Evolutionary conservation across 64 coral and sea anemone genomes (phyloP).

Genomic region (Dendronephthya gigantea): DNA sequence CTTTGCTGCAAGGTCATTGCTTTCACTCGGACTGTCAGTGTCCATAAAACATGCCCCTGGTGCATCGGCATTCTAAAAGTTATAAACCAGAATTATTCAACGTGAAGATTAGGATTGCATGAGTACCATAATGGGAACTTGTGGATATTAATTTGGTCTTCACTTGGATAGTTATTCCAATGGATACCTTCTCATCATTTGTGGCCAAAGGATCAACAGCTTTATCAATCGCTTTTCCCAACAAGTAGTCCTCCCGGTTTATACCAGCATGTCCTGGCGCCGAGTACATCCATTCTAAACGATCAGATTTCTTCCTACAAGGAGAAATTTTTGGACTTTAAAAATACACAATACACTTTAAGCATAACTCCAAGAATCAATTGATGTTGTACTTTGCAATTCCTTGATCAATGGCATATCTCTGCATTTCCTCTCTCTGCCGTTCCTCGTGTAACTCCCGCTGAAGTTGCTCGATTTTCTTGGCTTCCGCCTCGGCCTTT

Average conservation of each 20-base stretch:
- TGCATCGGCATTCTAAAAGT: conserved; percentile 33
- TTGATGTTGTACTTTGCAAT: conserved; percentile 49
- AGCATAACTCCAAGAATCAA: neutral
- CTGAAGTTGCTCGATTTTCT: conserved; percentile 92
- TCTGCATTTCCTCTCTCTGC: conserved; percentile 91
- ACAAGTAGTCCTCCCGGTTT: conserved; percentile 71
- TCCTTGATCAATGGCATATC: conserved; percentile 91
- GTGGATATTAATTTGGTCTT: neutral
- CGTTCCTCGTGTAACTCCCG: conserved; percentile 80
- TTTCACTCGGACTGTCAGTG: conserved; percentile 43
- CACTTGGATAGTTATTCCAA: too few relatives aligned
- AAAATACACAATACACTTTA: too few relatives aligned
- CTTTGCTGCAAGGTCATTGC: conserved; percentile 78
- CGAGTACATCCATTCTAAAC: conserved; percentile 95
- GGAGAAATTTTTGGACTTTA: neutral
- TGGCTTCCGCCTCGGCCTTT: conserved; percentile 81
- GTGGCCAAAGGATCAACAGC: conserved; percentile 85
- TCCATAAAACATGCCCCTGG: conserved; percentile 51
- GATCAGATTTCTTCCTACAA: conserved; percentile 88
- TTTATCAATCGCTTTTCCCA: conserved; percentile 93
- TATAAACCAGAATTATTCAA: neutral
- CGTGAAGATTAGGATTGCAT: too few relatives aligned
- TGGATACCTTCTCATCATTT: conserved; percentile 50
- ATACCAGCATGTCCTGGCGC: conserved; percentile 59
- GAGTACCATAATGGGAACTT: too few relatives aligned